Evolutionary conservation across 2,797 vertebrate genomes (phyloP), one percentile per base, ranked within the genome.

Genomic region (Podarcis siculus): DNA sequence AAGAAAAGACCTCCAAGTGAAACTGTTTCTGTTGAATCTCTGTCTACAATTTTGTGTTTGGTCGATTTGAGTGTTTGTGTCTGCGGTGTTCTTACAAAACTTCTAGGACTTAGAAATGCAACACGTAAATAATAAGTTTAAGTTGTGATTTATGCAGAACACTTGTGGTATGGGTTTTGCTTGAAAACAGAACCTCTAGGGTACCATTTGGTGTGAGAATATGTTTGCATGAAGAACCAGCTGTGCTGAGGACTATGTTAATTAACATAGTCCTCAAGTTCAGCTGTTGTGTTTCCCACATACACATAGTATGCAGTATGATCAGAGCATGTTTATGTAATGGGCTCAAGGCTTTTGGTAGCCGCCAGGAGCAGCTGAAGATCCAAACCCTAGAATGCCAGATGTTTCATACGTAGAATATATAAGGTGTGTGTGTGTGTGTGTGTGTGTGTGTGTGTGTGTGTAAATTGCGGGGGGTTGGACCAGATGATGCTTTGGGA

Each of bases 101-200:
- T 92, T 91, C 79, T 58, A 86, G n/a, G 77, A 81, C 58, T 84
- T 72, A 90, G 93, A 91, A 49, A 85, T 86, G 83, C 0, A 58
- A 69, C 37, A 9, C 66, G 35, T 79, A 87, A 93, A 91, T 42
- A 83, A 78, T 86, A 4, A 76, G 27, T 93, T 91, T 2, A 9
- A 73, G 75, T 3, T 42, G 30, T 58, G 9, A 17, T 9, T 8
- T 21, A 39, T 37, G 21, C 23, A 39, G 13, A 45, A 15, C 35
- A 27, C 37, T 19, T 8, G 72, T 21, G 8, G 10, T 64, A 23
- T 23, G 58, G 17, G 5, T 19, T 42, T 66, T 25, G 1, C 49
- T 83, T 35, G 7, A 35, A 55, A 21, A 17, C 42, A 49, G 71
- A 35, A n/a, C 12, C 10, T 39, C 32, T 15, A 3, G 79, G 8